Percentiles rank a stretch among this genome's conserved stretches.
Evolutionary conservation across 2,113 vertebrate genomes (phyloP).

Genomic region (Brachypodius melanocephalos): DNA sequence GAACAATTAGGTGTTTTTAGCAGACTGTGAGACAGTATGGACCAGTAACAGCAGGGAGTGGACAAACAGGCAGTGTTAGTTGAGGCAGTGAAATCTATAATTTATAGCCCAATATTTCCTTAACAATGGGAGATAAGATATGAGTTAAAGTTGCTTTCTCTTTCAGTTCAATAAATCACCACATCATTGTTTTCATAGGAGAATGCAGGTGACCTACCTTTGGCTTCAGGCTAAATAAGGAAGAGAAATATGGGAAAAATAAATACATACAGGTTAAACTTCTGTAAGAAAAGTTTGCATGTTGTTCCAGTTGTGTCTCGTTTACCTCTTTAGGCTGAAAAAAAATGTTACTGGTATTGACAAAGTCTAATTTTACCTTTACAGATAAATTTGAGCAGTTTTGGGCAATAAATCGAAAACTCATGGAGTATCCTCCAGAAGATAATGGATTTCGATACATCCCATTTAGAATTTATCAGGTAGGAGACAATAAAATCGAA

Average conservation of each 20-base stretch:
- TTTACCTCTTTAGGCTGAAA: neutral
- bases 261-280: neutral
- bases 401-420: slow-evolving; percentile 99
- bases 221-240: neutral
- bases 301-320: neutral
- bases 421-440: slow-evolving; percentile 94
- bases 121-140: neutral
- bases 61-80: neutral
- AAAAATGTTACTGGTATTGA: slow-evolving; percentile 5
- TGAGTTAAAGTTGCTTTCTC: slow-evolving; percentile 1
- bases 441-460: slow-evolving; percentile 96
- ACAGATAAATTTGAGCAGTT: slow-evolving; percentile 99
- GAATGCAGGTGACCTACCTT: neutral
- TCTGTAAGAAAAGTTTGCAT: neutral
- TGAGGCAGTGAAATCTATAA: neutral
- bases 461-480: slow-evolving; percentile 99
- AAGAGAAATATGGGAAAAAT: neutral
- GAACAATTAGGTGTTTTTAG: neutral
- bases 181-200: neutral
- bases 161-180: neutral
- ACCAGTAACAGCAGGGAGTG: neutral
- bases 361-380: slow-evolving; percentile 60
- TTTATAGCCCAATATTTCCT: neutral
- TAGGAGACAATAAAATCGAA: slow-evolving; percentile 55
- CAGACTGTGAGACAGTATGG: neutral